Conservation (phyloP, 2,113 vertebrate species). For the Acrocephalus kingi region DNA sequence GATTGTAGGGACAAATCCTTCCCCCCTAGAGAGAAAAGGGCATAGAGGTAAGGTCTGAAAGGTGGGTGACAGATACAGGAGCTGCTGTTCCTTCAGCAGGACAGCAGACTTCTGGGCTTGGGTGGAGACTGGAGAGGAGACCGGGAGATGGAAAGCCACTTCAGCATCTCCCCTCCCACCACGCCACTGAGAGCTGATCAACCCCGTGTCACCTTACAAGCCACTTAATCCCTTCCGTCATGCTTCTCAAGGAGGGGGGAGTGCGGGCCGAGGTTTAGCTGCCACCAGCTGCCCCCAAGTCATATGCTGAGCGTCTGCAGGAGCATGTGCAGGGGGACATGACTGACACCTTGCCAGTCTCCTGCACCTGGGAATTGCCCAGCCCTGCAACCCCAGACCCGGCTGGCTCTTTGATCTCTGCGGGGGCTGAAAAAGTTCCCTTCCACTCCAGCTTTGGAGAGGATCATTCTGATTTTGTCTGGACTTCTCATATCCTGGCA, state of each 20-base stretch:
- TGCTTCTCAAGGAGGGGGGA: constrained; percentile 45
- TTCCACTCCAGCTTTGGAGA: constrained; percentile 32
- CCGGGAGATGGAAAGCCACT: background rate
- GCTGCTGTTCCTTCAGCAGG: background rate
- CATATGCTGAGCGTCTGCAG: background rate
- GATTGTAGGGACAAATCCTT: background rate
- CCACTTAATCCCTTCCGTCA: constrained; percentile 67
- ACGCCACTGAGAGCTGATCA: background rate
- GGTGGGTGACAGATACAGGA: background rate
- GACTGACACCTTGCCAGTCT: constrained; percentile 54
- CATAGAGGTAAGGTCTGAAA: background rate
- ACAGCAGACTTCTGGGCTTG: background rate
- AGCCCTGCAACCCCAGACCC: constrained; percentile 28
- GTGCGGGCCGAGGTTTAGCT: constrained; percentile 33
- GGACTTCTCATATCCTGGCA: constrained; percentile 69
- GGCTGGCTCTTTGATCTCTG: constrained; percentile 66
- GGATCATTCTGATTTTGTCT: constrained; percentile 68
- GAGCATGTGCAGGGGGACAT: constrained; percentile 16
- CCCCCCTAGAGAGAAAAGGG: background rate
- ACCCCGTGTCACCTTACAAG: constrained; percentile 65
- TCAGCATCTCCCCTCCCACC: constrained; percentile 29
- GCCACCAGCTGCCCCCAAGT: constrained; percentile 56
- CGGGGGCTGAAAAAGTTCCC: background rate
- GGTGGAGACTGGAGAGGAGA: background rate
- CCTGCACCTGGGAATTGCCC: constrained; percentile 51